Base-by-base conservation (phyloP, 2,888 invertebrate species). In the Monoplex corrugatus region DNA sequence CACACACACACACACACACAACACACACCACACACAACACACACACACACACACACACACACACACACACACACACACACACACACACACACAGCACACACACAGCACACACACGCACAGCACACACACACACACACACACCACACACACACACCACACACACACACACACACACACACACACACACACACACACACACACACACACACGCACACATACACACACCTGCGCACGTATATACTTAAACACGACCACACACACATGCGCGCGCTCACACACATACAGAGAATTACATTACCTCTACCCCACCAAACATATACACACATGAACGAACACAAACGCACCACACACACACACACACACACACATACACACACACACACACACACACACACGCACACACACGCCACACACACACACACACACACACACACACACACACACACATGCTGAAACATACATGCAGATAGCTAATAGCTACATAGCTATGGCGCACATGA, bases 1-100 rank as follows among this genome's bases (percentile, higher is more conserved):
- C 68, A 68, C 68, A 68, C 68, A 68, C 68, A 68, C 68, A n/a
- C 68, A 68, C 68, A n/a, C 68, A 68, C 68, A n/a, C 68, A 68
- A 50, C 50, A 19, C 50, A 50, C 50, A 19, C 50, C 50, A 50
- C 50, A 50, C 50, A 50, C 50, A 50, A n/a, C 50, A 50, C 50
- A 50, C 50, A 50, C 50, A 50, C 50, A 50, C 50, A 50, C 50
- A 50, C 50, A 50, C 50, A 50, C 50, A 50, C 50, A 50, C 50
- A 50, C 50, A 50, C 50, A 50, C 50, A 50, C 50, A 50, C 50
- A 50, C 50, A 50, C 50, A 50, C 50, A 50, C 50, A 50, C 50
- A 50, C 50, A 50, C 50, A 50, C 50, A 50, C 50, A 50, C 50
- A 50, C 50, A 68, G 50, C 5, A 68, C 19, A 68, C 19, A 68